These are phyloP conservation scores for Eupeodes latifasciatus DNA, from an alignment of 2,888 invertebrate species.

Conservation along the genomic window DNA sequence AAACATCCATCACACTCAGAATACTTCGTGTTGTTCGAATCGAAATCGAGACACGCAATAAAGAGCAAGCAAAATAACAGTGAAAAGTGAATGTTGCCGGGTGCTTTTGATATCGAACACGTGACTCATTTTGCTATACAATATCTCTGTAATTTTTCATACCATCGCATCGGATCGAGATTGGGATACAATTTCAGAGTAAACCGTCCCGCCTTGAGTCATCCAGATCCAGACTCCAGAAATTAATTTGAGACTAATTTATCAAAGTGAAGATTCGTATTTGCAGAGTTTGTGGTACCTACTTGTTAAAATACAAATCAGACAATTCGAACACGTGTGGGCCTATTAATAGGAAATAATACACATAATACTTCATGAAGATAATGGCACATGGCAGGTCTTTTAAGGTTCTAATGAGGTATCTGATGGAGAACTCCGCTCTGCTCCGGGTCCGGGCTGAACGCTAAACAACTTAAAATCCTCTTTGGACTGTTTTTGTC, in stretches of 20 bases:
- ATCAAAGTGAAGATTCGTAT: slow-evolving; percentile 16
- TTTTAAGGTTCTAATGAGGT: slow-evolving; percentile 30
- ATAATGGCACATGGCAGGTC: background rate
- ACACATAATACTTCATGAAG: slow-evolving; percentile 22
- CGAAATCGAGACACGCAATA: slow-evolving; percentile 26
- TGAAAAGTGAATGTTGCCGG: slow-evolving; percentile 64
- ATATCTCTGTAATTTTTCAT: slow-evolving; percentile 51
- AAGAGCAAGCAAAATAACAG: background rate
- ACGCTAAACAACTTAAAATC: background rate
- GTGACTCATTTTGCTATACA: slow-evolving; percentile 77
- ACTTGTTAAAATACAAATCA: slow-evolving; percentile 48
- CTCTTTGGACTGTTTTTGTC: slow-evolving; percentile 28
- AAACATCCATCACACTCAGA: slow-evolving; percentile 11
- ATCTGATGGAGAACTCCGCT: background rate
- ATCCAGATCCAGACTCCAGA: background rate
- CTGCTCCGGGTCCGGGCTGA: background rate
- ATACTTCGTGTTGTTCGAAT: background rate
- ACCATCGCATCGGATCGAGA: slow-evolving; percentile 31
- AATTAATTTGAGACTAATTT: slow-evolving; percentile 67
- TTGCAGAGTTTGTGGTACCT: slow-evolving; percentile 15
- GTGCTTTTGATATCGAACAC: slow-evolving; percentile 79
- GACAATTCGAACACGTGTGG: slow-evolving; percentile 44
- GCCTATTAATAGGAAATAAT: slow-evolving; percentile 43
- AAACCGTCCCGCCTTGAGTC: background rate
- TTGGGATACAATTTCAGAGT: background rate